Evolutionary conservation across 1,140 invertebrate species (phyloP).

Genomic region (Teleogryllus occipitalis): DNA sequence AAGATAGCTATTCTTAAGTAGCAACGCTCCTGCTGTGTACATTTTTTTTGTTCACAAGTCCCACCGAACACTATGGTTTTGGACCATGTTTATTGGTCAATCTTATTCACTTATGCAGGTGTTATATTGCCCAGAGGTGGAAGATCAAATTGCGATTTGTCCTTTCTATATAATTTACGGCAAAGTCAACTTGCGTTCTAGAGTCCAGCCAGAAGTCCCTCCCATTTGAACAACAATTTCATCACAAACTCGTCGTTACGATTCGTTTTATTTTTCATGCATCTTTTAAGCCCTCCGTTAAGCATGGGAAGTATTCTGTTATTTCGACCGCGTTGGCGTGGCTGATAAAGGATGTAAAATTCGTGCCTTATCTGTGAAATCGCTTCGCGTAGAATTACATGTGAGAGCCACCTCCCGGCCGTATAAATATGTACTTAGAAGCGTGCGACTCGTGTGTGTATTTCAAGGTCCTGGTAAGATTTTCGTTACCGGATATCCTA

Average conservation of each 20-base stretch:
- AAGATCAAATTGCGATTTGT: not conserved
- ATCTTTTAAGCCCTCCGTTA: not conserved
- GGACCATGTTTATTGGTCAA: not conserved
- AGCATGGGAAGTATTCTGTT: not conserved
- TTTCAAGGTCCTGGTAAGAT: not conserved
- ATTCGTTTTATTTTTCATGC: not conserved
- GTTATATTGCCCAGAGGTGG: not conserved
- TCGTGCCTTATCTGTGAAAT: not conserved
- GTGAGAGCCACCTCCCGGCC: not conserved
- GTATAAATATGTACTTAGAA: slow-evolving; percentile 3
- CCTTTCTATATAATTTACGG: not conserved
- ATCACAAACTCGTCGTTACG: not conserved
- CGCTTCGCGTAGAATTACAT: not conserved
- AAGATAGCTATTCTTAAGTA: slow-evolving; percentile 5
- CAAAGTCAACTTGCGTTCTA: not conserved
- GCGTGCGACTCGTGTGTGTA: not conserved
- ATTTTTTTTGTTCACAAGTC: not conserved
- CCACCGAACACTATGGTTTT: not conserved
- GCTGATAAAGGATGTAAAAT: not conserved
- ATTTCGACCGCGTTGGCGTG: not conserved
- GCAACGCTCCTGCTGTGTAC: slow-evolving; percentile 2
- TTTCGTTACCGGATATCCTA: not conserved
- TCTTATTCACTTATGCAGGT: slow-evolving; percentile 4
- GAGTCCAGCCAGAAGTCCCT: not conserved
- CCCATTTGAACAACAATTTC: slow-evolving; percentile 1